Base-by-base conservation (phyloP, 2,888 invertebrate genomes). In the Nymphalis polychloros region DNA sequence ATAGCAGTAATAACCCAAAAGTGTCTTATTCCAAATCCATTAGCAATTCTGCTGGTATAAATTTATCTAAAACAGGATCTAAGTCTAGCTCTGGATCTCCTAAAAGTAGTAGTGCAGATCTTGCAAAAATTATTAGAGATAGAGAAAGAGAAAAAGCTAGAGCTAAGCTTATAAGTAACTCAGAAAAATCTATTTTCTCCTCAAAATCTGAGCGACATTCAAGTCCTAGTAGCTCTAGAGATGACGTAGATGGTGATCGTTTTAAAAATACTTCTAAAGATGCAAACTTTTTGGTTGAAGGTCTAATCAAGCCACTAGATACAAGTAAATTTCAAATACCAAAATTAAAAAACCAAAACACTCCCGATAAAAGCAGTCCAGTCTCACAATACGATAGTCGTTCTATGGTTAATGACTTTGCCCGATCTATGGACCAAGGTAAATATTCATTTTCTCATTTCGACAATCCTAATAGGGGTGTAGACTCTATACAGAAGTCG, bases 241-340 rank as follows among this genome's bases (percentile, higher is more conserved):
- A 95, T 68, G 95, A 96, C 65, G 90, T 93, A 35, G 95, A 95
- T 63, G 93, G 93, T 50, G 94, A 94, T 65, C 87, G 94, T 50
- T 95, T 94, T 78, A 96, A 96, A 80, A 79, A 87, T 67, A 85
- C 93, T 65, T 88, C 94, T 1, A 94, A 94, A 84, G 94, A 95
- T 3, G 93, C 95, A 20, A 94, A 94, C 64, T 92, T 95, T 74
- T 89, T 94, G 64, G 94, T 96, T 78, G 96, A 96, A 79, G 95
- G 96, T 13, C 90, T 96, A 66, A 96, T 96, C 78, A 97, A 97
- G 79, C 95, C 96, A 13, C 85, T 96, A 48, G 95, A 97, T 78
- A 95, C 95, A 67, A 96, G 96, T 68, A 97, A 96, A 80, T 97
- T 97, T 89, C 97, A 97, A 91, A 97, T 97, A 79, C 97, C 97